Conservation (phyloP, 1,140 invertebrate species). For the Telenomus remus region DNA sequence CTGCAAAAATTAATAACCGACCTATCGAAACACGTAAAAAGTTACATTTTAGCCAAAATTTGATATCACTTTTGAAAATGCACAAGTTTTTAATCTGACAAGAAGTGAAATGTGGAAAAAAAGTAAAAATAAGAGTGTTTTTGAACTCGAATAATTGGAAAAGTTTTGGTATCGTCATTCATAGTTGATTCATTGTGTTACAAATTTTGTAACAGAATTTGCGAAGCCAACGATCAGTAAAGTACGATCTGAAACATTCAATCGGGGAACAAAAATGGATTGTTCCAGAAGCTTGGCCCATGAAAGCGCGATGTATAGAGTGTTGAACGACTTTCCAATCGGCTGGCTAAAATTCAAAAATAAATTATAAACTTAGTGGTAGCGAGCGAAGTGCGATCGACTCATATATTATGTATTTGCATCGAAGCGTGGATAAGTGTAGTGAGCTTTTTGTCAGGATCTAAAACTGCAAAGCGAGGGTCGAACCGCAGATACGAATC, state of each 20-base stretch:
- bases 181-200: too few species aligned
- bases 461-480: constrained; percentile 54
- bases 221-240: too few species aligned
- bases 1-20: constrained; percentile 47
- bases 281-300: constrained; percentile 22
- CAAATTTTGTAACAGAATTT: too few species aligned
- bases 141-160: too few species aligned
- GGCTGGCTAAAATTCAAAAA: constrained; percentile 51
- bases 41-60: constrained; percentile 26
- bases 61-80: too few species aligned
- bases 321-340: constrained; percentile 48
- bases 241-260: too few species aligned
- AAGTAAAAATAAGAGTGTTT: too few species aligned
- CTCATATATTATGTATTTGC: constrained; percentile 59
- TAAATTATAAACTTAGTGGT: constrained; percentile 56
- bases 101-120: too few species aligned
- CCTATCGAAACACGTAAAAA: constrained; percentile 30
- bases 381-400: constrained; percentile 48
- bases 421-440: constrained; percentile 54
- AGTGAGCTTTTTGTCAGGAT: constrained; percentile 58
- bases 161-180: too few species aligned
- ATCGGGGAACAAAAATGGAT: constrained; percentile 19
- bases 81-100: too few species aligned
- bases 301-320: constrained; percentile 19
- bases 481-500: constrained; percentile 54